Base-by-base conservation (phyloP, 2,888 invertebrate species). In the Phyllotreta striolata region DNA sequence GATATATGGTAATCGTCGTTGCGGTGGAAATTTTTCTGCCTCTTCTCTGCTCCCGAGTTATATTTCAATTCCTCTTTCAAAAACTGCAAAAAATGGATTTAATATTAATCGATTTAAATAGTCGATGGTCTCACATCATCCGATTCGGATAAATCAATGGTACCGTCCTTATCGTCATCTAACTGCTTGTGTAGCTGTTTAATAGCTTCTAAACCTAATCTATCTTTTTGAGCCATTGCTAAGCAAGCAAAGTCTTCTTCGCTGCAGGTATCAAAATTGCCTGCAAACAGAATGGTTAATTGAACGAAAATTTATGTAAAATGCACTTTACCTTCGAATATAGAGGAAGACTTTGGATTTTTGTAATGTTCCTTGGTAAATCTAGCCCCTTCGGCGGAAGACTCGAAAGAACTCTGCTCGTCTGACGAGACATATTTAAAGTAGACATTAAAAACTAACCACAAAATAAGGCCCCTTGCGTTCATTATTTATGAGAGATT, bases 1-100 rank as follows among this genome's bases (percentile, higher is more conserved):
- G 96, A 97, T 76, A 99, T 96, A 78, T 96, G 95, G 89, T 95
- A 96, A 79, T 98, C 98, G 82, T 98, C 97, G 79, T 96, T 94
- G 75, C 91, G 91, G 83, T 99, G 98, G 83, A 99, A 98, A 44
- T 92, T 94, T 68, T 92, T 90, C 80, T 98, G 96, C 59, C 97
- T 86, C 78, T 92, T 91, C 80, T 96, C 95, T 74, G 94, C 92
- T 1, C 96, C 95, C 71, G 96, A 94, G 82, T 95, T 93, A 80
- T 97, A 95, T 82, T 98, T 94, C 73, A 99, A 84, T 84, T 98
- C 98, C 81, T 97, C 97, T 68, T 96, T 89, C 70, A 97, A 85
- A 83, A 97, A 98, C 96, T 97, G 84, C 55, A 70, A 69, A 60
- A 51, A 40, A 37, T 1, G 8, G 35, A n/a, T 41, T n/a, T 41